phyloP scores from a whole-genome alignment of 2,113 vertebrate genomes.

The Ellobius talpinus region DNA sequence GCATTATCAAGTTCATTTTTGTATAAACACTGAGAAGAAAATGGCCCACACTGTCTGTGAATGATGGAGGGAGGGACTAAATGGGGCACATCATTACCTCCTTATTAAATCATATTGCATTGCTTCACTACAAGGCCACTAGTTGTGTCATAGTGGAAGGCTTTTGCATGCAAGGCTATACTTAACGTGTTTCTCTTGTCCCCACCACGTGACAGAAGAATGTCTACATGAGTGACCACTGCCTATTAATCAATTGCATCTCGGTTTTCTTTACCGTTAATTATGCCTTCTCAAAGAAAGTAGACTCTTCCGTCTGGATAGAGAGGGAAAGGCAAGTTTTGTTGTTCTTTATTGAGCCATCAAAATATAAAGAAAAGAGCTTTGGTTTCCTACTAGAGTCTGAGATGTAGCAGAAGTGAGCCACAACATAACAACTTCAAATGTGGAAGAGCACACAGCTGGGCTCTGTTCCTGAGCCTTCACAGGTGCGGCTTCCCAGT shows the following conservation, averaged over 20 bases:
- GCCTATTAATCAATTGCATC: neutral
- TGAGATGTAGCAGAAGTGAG: neutral
- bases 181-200: neutral
- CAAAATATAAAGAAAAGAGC: neutral
- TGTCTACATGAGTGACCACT: neutral
- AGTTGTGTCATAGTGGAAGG: neutral
- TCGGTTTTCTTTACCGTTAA: constrained; percentile 21
- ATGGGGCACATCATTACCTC: neutral
- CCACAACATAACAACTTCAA: no score
- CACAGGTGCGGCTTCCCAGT: accelerated
- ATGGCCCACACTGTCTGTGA: neutral
- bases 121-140: neutral
- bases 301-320: neutral
- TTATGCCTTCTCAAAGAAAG: neutral
- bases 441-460: accelerated
- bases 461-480: no score
- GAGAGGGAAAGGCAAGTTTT: neutral
- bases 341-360: neutral
- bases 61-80: neutral
- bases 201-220: neutral
- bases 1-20: constrained; percentile 34
- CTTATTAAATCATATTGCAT: neutral
- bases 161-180: neutral
- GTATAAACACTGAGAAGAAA: constrained; percentile 26
- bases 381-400: neutral